Evolutionary conservation across 2,113 vertebrate genomes (phyloP).

Genomic region (Podarcis muralis): DNA sequence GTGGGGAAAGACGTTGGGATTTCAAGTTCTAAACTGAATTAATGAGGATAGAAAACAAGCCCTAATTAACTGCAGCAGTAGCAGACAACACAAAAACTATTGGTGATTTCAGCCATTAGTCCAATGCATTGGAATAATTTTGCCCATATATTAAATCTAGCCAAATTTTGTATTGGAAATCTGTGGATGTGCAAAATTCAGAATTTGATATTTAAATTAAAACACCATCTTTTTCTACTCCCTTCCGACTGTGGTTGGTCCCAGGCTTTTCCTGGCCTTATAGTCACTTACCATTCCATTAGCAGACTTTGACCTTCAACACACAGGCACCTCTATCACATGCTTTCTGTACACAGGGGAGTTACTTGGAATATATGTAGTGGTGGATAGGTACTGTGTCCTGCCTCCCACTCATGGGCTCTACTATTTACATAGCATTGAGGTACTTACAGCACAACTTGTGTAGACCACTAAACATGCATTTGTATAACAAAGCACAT

Average conservation of each 20-base stretch:
- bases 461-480: background rate
- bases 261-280: too few relatives aligned
- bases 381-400: background rate
- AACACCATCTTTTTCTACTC: background rate
- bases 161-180: background rate
- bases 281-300: too few relatives aligned
- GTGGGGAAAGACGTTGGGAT: background rate
- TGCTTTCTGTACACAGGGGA: background rate
- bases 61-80: background rate
- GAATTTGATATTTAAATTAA: background rate
- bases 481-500: background rate
- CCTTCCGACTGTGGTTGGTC: too few relatives aligned
- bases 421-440: background rate
- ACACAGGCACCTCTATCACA: background rate
- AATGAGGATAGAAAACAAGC: background rate
- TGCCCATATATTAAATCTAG: background rate
- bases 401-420: background rate
- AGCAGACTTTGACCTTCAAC: background rate
- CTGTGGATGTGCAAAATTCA: background rate
- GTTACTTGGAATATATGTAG: background rate
- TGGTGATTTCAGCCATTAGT: background rate
- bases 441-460: background rate
- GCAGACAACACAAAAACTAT: background rate
- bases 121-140: background rate
- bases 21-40: background rate